Evolutionary conservation across 2,113 vertebrate species (phyloP), one percentile per base, ranked within the genome.

Genomic region (Delphinapterus leucas): DNA sequence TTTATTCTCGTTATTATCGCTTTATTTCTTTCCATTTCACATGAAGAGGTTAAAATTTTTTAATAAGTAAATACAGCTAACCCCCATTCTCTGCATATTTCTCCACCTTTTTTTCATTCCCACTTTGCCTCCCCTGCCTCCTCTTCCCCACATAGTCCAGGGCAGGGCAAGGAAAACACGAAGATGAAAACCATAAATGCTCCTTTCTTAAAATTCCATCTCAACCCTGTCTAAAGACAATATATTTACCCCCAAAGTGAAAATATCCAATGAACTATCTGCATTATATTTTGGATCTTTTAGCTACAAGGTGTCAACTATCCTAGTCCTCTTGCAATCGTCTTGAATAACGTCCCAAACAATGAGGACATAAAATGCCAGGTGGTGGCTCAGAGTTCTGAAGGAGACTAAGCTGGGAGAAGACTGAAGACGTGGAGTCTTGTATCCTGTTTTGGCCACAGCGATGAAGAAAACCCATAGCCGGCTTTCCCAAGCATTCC

Each of bases 1-100:
- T 61, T 70, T 49, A 49, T 83, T 63, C 49, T 79, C 90, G 25
- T 44, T 61, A 41, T 31, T 18, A 31, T 41, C 41, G 12, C 33
- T 85, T 60, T 26, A 63, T 94, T 82, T 77, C 25, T 76, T 68
- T 81, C 77, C 9, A 86, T 36, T 61, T 86, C 44, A 79, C 31
- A 25, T 38, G 36, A 87, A 55, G 85, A 90, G 28, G 41, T 87
- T 92, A 20, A 55, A 79, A 96, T n/a, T 44, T 41, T 25, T 53
- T 38, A 41, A 25, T 15, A 88, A 92, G 61, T 61, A 84, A 90
- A 87, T 14, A 65, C 21, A 44, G 74, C 26, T n/a, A 60, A 25
- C 31, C 14, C 6, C 26, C 10, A 49, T 80, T 44, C 14, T 85
- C 60, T 85, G 36, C 53, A 10, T 26, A 21, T 21, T 31, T 93